Evolutionary conservation across 2,113 vertebrate genomes (phyloP).

Genomic region (Cheilinus undulatus): DNA sequence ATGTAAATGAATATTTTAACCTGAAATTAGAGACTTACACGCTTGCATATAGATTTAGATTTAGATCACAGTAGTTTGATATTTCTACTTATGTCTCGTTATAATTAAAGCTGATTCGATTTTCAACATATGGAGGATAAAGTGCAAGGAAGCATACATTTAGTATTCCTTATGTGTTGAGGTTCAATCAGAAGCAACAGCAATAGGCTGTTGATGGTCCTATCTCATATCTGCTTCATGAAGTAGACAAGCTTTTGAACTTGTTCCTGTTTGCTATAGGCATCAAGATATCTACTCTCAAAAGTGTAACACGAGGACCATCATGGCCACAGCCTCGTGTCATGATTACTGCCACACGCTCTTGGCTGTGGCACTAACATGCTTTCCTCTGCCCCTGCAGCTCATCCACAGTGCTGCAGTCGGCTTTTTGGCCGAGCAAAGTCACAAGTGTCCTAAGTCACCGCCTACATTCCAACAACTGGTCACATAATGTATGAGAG

Average conservation of each 20-base stretch:
- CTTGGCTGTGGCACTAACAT: conserved; percentile 41
- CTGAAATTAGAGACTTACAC: no score
- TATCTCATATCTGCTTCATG: neutral
- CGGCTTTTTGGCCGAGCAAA: conserved; percentile 13
- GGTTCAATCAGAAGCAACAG: neutral
- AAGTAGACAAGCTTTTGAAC: neutral
- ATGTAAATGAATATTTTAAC: no score
- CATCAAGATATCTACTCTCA: conserved; percentile 1
- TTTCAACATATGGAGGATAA: neutral
- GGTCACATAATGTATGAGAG: neutral
- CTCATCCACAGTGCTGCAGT: conserved; percentile 18
- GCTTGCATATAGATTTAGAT: no score
- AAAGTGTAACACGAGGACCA: conserved; percentile 16
- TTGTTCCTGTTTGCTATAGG: conserved; percentile 15
- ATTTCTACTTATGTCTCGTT: no score
- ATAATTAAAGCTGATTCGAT: neutral
- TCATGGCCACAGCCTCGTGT: conserved; percentile 27
- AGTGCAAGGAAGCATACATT: neutral
- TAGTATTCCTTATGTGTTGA: neutral
- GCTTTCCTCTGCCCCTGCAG: conserved; percentile 22
- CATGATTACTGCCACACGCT: conserved; percentile 28
- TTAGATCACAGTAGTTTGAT: no score
- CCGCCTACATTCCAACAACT: conserved; percentile 10
- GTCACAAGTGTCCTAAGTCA: conserved; percentile 32
- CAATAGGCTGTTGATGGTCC: neutral